phyloP scores from a whole-genome alignment of 2,113 vertebrate genomes.

The Amphiprion percula region DNA sequence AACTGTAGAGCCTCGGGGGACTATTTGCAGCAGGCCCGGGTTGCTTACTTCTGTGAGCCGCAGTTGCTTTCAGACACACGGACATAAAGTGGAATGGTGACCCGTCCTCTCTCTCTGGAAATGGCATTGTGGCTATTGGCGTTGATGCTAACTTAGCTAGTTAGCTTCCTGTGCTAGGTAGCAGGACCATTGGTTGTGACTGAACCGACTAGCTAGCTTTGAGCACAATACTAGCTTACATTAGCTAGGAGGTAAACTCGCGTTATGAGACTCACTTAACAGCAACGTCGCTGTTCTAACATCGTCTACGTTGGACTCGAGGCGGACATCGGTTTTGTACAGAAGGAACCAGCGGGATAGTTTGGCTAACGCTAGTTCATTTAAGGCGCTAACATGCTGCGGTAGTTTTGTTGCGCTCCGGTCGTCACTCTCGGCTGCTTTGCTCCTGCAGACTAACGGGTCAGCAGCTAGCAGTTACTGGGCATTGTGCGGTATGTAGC shows the following conservation, averaged over 20 bases:
- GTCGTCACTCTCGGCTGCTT: conserved; percentile 6
- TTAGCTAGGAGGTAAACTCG: conserved; percentile 12
- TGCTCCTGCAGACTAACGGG: conserved; percentile 35
- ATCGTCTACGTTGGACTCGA: not conserved
- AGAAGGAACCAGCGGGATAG: not conserved
- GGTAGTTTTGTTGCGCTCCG: conserved; percentile 8
- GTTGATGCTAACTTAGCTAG: conserved; percentile 66
- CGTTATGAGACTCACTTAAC: not conserved
- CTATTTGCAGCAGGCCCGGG: not conserved
- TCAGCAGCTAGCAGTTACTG: conserved; percentile 27
- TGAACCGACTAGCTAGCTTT: conserved; percentile 22
- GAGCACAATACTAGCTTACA: conserved; percentile 9
- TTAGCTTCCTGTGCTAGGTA: conserved; percentile 61
- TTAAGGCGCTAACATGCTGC: conserved; percentile 42
- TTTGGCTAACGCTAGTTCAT: not conserved
- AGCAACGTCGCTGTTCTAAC: not conserved
- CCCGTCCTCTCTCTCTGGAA: conserved; percentile 37
- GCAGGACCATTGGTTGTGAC: conserved; percentile 15
- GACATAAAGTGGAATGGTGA: conserved; percentile 15
- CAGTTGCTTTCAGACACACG: not conserved
- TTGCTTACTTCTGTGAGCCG: not conserved
- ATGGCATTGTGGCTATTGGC: conserved; percentile 55
- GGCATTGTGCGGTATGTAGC: conserved; percentile 71
- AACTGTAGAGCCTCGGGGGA: not conserved
- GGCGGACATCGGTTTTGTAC: not conserved